These are phyloP conservation scores for Lonchura striata DNA, from an alignment of 2,113 vertebrate species.

Conservation along the genomic window DNA sequence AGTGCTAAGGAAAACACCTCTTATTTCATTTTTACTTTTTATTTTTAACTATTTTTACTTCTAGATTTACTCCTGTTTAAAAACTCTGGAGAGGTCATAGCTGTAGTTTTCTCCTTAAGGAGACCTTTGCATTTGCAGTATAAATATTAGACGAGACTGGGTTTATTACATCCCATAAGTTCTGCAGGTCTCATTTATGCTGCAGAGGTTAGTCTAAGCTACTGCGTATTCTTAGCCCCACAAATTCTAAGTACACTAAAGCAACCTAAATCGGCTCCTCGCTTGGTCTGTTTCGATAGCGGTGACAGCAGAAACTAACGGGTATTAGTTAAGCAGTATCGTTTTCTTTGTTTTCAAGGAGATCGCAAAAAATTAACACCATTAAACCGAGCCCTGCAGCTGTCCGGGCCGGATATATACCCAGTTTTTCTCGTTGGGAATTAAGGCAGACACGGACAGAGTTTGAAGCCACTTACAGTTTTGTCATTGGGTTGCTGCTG, in stretches of 20 bases:
- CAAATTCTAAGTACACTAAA: background rate
- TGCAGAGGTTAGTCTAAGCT: background rate
- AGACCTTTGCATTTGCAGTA: background rate
- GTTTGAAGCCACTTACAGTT: constrained; percentile 81
- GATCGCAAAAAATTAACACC: background rate
- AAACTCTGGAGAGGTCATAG: background rate
- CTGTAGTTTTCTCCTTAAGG: background rate
- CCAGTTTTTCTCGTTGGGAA: background rate
- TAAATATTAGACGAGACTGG: background rate
- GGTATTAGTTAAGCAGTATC: background rate
- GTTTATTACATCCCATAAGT: background rate
- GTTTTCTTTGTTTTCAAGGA: background rate
- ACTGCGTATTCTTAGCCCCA: background rate
- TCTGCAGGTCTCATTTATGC: background rate
- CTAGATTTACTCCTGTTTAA: background rate
- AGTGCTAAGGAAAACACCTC: background rate
- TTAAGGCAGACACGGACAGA: background rate
- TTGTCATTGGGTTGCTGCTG: constrained; percentile 97
- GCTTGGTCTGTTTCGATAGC: background rate
- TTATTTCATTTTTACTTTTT: background rate
- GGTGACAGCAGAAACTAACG: background rate
- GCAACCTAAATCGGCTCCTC: background rate
- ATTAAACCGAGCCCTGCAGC: background rate
- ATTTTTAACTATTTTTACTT: background rate
- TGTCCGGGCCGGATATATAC: background rate